Conservation (phyloP, 1,140 invertebrate genomes). For the Cydia pomonella region DNA sequence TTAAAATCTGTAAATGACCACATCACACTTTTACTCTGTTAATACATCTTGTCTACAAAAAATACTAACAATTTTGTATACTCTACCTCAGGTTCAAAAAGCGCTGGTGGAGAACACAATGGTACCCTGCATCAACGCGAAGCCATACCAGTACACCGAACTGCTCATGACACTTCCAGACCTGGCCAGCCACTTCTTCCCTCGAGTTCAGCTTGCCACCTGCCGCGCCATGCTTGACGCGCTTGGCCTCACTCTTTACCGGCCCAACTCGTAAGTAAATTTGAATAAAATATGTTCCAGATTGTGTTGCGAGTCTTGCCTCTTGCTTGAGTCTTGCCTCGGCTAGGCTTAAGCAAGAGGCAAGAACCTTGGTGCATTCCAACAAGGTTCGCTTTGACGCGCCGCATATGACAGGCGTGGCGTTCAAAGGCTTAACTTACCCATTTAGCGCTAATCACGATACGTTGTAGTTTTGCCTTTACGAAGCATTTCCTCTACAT, state of each 20-base stretch:
- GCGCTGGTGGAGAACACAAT: conserved; percentile 89
- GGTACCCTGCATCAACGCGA: conserved; percentile 92
- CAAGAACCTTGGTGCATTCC: too few relatives aligned
- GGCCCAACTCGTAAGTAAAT: conserved; percentile 88
- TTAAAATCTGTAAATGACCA: too few relatives aligned
- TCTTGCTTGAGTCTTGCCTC: too few relatives aligned
- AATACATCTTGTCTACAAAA: too few relatives aligned
- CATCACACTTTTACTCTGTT: too few relatives aligned
- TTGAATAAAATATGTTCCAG: not conserved
- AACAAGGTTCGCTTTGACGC: too few relatives aligned
- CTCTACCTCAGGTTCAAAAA: conserved; percentile 86
- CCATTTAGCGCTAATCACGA: too few relatives aligned
- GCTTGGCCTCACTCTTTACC: conserved; percentile 88
- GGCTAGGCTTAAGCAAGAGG: too few relatives aligned
- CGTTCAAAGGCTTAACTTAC: too few relatives aligned
- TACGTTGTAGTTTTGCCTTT: too few relatives aligned
- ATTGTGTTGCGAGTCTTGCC: not conserved
- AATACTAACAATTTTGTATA: not conserved
- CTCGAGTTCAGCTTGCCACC: conserved; percentile 85
- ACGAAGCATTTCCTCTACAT: too few relatives aligned
- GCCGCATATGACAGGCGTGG: too few relatives aligned
- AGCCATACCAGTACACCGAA: conserved; percentile 90
- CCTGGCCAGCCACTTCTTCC: conserved; percentile 90
- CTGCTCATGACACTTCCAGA: conserved; percentile 91
- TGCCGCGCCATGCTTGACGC: conserved; percentile 90